Base-by-base conservation (phyloP, 2,797 vertebrate species). In the Tragopan temminckii region DNA sequence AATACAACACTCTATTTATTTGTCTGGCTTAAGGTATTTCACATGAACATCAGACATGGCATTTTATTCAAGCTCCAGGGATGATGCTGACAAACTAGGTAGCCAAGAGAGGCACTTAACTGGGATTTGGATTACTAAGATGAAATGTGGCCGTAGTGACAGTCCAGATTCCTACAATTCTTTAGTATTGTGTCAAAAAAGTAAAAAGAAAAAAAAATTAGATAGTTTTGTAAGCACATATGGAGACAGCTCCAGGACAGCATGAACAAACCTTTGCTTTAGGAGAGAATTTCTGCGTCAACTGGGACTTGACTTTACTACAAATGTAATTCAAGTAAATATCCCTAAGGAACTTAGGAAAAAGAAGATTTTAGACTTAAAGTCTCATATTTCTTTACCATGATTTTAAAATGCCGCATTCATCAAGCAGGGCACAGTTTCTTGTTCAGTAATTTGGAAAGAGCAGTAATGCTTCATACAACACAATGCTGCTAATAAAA, bases 1-100 rank as follows among this genome's bases (percentile, higher is more conserved):
- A n/a, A 19, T 27, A 9, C 8, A 61, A 38, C 14, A 33, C 36
- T 67, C 84, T 80, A 63, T 94, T 90, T 94, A 75, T 93, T 90
- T 92, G 40, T 38, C 48, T 89, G 42, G 24, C 84, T 94, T 90
- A 87, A 95, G 68, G 33, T 91, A 87, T 90, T 92, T 90, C 61
- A 86, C 78, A 79, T 57, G 70, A 94, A 80, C 33, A 79, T 64
- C 84, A 92, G 61, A 69, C n/a, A 59, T 91, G 85, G 52, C 68
- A 85, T 80, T 80, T 87, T 76, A 87, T 57, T 88, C 83, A 46
- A 35, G 19, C 33, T 70, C 61, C 1, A 1, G 90, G 78, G 83
- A 90, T 45, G 64, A 15, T 57, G 57, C 27, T 57, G 94, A 69
- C 46, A 87, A 90, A 90, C 90, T 61, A 92, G 81, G 58, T 62